Percentiles rank a stretch among this genome's conserved stretches.
phyloP scores from a whole-genome alignment of 2,113 vertebrate species.

The Trematocara zebra region DNA sequence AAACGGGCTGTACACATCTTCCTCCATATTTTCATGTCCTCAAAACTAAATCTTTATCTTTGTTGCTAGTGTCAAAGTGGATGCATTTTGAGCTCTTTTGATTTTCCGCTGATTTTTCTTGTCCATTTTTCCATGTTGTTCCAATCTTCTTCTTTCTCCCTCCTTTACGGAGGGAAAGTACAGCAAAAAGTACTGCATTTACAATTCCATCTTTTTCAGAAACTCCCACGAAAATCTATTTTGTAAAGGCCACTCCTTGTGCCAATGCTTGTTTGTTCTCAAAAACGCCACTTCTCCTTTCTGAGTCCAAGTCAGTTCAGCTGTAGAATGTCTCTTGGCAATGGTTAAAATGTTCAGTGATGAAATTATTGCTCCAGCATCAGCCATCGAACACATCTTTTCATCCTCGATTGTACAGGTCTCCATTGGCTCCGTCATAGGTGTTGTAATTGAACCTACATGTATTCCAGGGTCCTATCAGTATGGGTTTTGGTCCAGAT shows the following conservation, averaged over 20 bases:
- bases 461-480: neutral
- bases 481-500: neutral
- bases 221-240: neutral
- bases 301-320: neutral
- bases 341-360: neutral
- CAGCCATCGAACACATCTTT: neutral
- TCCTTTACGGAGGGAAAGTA: neutral
- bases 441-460: neutral
- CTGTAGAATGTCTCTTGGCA: neutral
- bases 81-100: neutral
- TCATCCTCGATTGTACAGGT: rapidly evolving
- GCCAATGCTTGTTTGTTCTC: neutral
- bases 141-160: neutral
- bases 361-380: neutral
- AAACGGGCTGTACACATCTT: neutral
- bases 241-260: neutral
- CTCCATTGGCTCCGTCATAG: rapidly evolving
- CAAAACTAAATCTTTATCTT: neutral
- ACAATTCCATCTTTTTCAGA: neutral
- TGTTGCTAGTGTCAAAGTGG: neutral
- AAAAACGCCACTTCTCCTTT: neutral
- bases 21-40: neutral
- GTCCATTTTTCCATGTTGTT: neutral
- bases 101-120: neutral
- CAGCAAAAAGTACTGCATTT: neutral